Base-by-base conservation (phyloP, 2,888 invertebrate genomes). In the Dicranocentrus wangi region DNA sequence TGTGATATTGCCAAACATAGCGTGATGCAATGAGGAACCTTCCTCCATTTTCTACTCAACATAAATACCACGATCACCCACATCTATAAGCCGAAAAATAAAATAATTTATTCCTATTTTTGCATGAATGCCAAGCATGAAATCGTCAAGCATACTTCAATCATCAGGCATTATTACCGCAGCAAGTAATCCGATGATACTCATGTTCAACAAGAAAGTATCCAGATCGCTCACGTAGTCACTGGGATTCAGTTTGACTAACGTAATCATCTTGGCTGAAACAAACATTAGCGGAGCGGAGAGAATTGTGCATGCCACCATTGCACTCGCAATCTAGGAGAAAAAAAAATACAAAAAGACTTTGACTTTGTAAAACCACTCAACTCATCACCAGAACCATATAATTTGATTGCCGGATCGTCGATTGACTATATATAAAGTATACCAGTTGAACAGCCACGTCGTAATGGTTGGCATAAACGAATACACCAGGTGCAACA, bases 251-350 rank as follows among this genome's bases (percentile, higher is more conserved):
- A 92, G 89, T 85, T 93, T 93, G 15, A 82, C 80, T 61, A 95
- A 89, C 0, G 94, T 93, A 86, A 97, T 95, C 92, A 98, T 93
- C 91, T 96, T 95, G 0, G 97, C 96, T 0, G 98, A 97, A 80
- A 97, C 92, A 88, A 96, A 97, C 95, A 98, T 97, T 87, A 98
- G 91, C 0, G 98, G 98, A 0, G 96, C 98, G 15, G 97, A 97
- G 23, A 98, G 90, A 88, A 98, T 96, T 0, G 98, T 98, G 87
- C 97, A 96, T 1, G 95, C 94, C 2, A 98, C 97, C 95, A 98
- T 95, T 28, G 96, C 94, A 71, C 94, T 95, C 0, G 97, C 97
- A 89, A 97, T 93, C 94, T 96, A 88, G 65, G 90, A 88, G n/a
- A 27, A 68, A 65, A 61, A 68, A 61, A 25, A 39, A 32, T 1